A percentile compares a stretch with the other conserved stretches of the same genome.
These are phyloP conservation scores for Xyrauchen texanus DNA, from an alignment of 2,113 vertebrate species.

Conservation along the genomic window DNA sequence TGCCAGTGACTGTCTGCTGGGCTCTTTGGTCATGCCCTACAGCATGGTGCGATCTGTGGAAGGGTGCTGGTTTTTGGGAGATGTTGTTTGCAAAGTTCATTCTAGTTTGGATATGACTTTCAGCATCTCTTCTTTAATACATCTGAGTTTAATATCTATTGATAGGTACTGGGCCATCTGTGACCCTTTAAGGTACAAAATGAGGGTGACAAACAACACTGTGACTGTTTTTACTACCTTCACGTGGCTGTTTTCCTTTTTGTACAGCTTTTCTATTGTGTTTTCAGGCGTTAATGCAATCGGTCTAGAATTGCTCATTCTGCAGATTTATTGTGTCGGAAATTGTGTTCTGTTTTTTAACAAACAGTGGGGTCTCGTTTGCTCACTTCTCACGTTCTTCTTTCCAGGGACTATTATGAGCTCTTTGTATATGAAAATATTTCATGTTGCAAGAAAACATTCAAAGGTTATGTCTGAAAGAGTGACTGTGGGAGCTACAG, in stretches of 20 bases:
- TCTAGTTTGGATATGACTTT: constrained; percentile 71
- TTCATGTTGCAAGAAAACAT: constrained; percentile 46
- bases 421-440: constrained; percentile 48
- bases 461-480: constrained; percentile 42
- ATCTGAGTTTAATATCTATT: constrained; percentile 38
- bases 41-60: constrained; percentile 48
- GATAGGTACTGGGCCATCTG: constrained; percentile 59
- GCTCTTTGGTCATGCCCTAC: constrained; percentile 64
- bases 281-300: constrained; percentile 42
- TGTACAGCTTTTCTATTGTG: constrained; percentile 44
- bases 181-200: constrained; percentile 48
- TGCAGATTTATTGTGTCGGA: constrained; percentile 38
- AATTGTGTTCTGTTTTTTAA: constrained; percentile 48
- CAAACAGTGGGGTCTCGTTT: constrained; percentile 39
- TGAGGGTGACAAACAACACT: constrained; percentile 43
- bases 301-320: constrained; percentile 25
- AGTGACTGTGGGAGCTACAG: neutral
- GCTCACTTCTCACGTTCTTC: constrained; percentile 37
- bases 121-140: constrained; percentile 54
- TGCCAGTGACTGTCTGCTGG: constrained; percentile 55
- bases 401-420: constrained; percentile 47
- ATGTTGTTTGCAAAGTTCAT: constrained; percentile 30
- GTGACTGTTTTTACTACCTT: constrained; percentile 27
- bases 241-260: constrained; percentile 47
- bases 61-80: constrained; percentile 58